Evolutionary conservation across 2,888 invertebrate species (phyloP), one percentile per base, ranked within the genome.

Genomic region (Neuroscelio doddi): DNA sequence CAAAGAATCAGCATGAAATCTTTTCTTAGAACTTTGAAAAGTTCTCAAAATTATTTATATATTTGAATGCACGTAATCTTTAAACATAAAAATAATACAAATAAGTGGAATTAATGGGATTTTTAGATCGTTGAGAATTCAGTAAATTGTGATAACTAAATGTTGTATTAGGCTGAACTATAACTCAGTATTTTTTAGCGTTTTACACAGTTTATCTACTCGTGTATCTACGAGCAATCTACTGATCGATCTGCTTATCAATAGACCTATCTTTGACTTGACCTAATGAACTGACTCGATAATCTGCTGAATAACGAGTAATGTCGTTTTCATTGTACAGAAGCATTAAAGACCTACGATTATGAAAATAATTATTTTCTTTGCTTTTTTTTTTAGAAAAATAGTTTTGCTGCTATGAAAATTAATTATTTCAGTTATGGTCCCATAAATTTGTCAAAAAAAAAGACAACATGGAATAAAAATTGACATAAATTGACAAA

Each of bases 201-300:
- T 21, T 21, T 2, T 21, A 21, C 39, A 38, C 44, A 24, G 41
- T 21, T 53, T 64, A 64, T 64, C 58, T 44, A 39, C 38, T 26
- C 32, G 26, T 51, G 64, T 64, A 64, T 64, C 64, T 49, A 16
- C 55, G 59, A 59, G 59, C 59, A 64, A 64, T 64, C 59, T 55
- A 46, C 41, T 45, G 57, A 58, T 64, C 57, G 57, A 64, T 64
- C 64, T 53, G 49, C 53, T 64, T 64, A 58, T 64, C 64, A 53
- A 39, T 49, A 45, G 58, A 59, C 55, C 64, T 64, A 64, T 64
- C 64, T 64, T 50, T 39, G 45, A 53, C 53, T 52, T 51, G 55
- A 59, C 64, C 64, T 58, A 64, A 56, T 64, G 56, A 59, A 64
- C 64, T 42, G 47, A 55, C 55, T 51, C 45, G 56, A 53, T 59